phyloP scores from a whole-genome alignment of 2,797 vertebrate genomes.

The Dryobates pubescens region DNA sequence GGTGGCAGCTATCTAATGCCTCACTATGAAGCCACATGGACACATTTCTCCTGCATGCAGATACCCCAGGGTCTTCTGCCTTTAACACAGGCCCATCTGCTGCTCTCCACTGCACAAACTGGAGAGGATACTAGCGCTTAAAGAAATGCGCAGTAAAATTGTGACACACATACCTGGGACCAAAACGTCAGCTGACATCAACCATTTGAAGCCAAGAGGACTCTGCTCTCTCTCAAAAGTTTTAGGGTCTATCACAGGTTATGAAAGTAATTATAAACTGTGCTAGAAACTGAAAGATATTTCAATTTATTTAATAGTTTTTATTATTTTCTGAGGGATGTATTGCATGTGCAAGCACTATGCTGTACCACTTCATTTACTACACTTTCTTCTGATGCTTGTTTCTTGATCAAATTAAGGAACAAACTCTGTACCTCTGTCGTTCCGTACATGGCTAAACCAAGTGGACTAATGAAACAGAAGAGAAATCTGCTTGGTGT shows the following conservation, averaged over 20 bases:
- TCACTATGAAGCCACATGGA: constrained; percentile 31
- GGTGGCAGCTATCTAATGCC: constrained; percentile 58
- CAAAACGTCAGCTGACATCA: not conserved
- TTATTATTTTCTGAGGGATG: not conserved
- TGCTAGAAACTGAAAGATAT: not conserved
- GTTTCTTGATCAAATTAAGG: not conserved
- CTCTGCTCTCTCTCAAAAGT: not conserved
- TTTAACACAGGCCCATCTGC: constrained; percentile 45
- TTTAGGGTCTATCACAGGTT: not conserved
- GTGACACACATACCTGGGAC: not conserved
- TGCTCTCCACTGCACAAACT: not conserved
- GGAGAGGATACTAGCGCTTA: not conserved
- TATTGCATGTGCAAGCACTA: not conserved
- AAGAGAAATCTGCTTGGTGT: not conserved
- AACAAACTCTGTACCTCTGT: not conserved
- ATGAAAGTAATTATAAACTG: not conserved
- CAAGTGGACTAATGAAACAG: not conserved
- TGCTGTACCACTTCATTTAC: not conserved
- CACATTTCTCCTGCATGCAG: constrained; percentile 1
- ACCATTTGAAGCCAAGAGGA: not conserved
- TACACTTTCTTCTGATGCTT: not conserved
- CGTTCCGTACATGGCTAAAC: not conserved
- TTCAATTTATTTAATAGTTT: not conserved
- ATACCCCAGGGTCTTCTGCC: constrained; percentile 50
- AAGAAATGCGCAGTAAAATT: not conserved